Base-by-base conservation (phyloP, 1,140 invertebrate genomes). In the Triops longicaudatus region DNA sequence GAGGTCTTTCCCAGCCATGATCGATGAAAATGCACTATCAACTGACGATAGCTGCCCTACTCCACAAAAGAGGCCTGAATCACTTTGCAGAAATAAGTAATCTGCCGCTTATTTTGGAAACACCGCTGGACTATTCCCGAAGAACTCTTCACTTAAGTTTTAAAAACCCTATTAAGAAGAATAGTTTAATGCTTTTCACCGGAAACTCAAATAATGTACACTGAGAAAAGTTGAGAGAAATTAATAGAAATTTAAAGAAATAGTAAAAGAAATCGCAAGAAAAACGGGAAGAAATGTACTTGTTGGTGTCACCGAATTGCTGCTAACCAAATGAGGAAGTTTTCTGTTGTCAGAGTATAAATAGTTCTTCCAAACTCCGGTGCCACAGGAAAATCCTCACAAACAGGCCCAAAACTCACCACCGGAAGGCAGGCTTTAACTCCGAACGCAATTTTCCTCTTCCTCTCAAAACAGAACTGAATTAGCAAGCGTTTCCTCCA, bases 1-100 rank as follows among this genome's bases (percentile, higher is more conserved):
- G 50, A 77, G 73, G 26, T 77, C 76, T 77, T 77, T 72, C 72
- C 76, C 73, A 37, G 77, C 63, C 77, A 76, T 78, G n/a, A 63
- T 17, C 5, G 50, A 63, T n/a, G 22, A 63, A 63, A 22, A 22
- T 5, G 22, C 50, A 63, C 50, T 63, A 63, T 37, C 6, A 63
- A 63, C 50, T 63, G 10, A 9, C 22, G 14, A 63, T 6, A 63
- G 22, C 17, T n/a, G 50, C 50, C 22, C 50, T 1, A 63, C 3
- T 63, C 14, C 6, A 17, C n/a, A 22, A 9, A 63, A 63, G 14
- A 10, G 22, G 17, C 22, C 22, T 17, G 50, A 22, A 63, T 63
- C 50, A n/a, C 50, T 22, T 63, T 5, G 17, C 50, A 17, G 50
- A 63, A 37, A 37, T 37, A 2, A 37, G 31, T 37, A 37, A 37